These are phyloP conservation scores for Chrosomus eos DNA, from an alignment of 2,797 vertebrate species.

Conservation along the genomic window DNA sequence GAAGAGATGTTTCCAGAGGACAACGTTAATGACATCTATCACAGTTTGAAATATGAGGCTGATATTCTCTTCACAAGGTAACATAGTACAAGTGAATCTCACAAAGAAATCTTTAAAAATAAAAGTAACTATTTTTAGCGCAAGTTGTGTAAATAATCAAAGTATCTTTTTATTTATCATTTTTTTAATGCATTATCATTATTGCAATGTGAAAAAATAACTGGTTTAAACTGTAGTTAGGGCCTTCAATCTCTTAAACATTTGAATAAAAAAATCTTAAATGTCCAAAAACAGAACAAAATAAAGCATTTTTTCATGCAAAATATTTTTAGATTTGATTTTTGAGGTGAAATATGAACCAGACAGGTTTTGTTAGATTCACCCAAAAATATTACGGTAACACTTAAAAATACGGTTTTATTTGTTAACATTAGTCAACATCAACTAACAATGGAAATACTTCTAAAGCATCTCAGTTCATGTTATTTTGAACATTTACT, in stretches of 20 bases:
- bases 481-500: no score
- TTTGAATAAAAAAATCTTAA: background rate
- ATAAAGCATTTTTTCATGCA: no score
- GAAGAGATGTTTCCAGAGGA: constrained; percentile 85
- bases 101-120: background rate
- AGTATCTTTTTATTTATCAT: background rate
- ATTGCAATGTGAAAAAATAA: background rate
- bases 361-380: background rate
- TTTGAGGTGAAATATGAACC: background rate
- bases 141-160: background rate
- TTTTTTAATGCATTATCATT: background rate
- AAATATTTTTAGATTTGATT: background rate
- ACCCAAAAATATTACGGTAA: background rate
- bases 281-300: background rate
- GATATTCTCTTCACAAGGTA: constrained; percentile 95
- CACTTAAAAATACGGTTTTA: background rate
- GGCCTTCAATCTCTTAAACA: background rate
- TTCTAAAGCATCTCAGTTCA: no score
- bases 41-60: constrained; percentile 86
- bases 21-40: constrained; percentile 81
- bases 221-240: background rate
- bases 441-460: no score
- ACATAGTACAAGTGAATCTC: background rate
- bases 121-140: background rate
- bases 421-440: background rate